Evolutionary conservation across 1,140 invertebrate species (phyloP), one percentile per base, ranked within the genome.

Genomic region (Rhizoglyphus robini): DNA sequence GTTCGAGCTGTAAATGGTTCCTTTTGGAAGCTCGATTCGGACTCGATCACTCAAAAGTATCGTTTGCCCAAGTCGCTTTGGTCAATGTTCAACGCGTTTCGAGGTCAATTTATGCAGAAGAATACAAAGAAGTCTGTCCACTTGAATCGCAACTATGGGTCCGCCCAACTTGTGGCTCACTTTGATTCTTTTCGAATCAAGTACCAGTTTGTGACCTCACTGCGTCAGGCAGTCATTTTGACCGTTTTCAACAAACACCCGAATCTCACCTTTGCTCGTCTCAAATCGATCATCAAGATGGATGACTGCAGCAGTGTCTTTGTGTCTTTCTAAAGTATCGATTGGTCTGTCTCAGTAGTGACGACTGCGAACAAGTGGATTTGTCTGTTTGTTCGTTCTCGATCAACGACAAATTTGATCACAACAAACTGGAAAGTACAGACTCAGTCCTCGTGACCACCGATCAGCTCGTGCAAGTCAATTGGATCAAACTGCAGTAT

Each of bases 121-220:
- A 54, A 54, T 54, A 25, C 23, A 54, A 54, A 54, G 51, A 54
- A 54, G 20, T 27, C 23, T 54, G 15, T 54, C 20, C 23, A 54
- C 8, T 32, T 54, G 51, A 54, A 54, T 54, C 51, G 51, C 8
- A 54, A 54, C 51, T 54, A 54, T 32, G 51, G 51, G 8, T 54
- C 23, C 8, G 23, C 51, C 8, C 8, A 8, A 54, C 8, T 54
- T 8, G 51, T 8, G 8, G 51, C 51, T 23, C 8, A 54, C 20
- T 8, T 54, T 54, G 31, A 15, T 27, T 15, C 15, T 15, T 15
- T 15, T 23, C 23, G 20, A 27, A 25, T 15, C 8, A 54, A 32
- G 15, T 54, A 54, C 20, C 51, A 54, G 51, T 54, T 54, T 20
- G 31, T 54, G 23, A 11, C 23, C 8, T 8, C 51, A 54, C 20